phyloP scores from a whole-genome alignment of 2,797 vertebrate genomes.

The Champsocephalus esox region DNA sequence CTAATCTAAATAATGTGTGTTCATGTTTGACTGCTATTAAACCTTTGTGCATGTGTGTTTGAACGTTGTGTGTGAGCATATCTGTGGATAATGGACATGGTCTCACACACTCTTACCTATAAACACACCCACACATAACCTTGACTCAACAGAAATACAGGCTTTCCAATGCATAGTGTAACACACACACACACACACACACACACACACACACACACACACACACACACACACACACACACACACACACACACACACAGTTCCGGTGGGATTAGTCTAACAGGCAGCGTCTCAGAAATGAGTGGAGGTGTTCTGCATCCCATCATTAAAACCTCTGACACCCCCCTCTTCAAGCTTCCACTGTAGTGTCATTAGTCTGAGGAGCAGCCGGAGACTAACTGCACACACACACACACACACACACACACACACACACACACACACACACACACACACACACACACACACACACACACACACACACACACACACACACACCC shows the following conservation, averaged over 20 bases:
- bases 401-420: background rate
- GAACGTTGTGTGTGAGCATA: background rate
- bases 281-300: slow-evolving; percentile 52
- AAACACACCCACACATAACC: slow-evolving; percentile 10
- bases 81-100: background rate
- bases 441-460: no score
- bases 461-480: no score
- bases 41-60: background rate
- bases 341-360: slow-evolving; percentile 55
- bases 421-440: background rate
- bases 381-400: slow-evolving; percentile 41
- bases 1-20: no score
- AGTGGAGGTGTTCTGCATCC: slow-evolving; percentile 61
- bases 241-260: slow-evolving; percentile 15
- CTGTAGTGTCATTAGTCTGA: slow-evolving; percentile 59
- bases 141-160: slow-evolving; percentile 31
- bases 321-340: slow-evolving; percentile 72
- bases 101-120: slow-evolving; percentile 26
- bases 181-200: no score
- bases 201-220: background rate
- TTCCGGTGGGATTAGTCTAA: slow-evolving; percentile 43
- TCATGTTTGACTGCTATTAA: background rate
- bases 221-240: slow-evolving; percentile 7
- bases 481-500: no score
- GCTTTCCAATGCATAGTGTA: slow-evolving; percentile 7